These are phyloP conservation scores for Meriones psammophilus DNA, from an alignment of 2,797 vertebrate species.

Conservation along the genomic window DNA sequence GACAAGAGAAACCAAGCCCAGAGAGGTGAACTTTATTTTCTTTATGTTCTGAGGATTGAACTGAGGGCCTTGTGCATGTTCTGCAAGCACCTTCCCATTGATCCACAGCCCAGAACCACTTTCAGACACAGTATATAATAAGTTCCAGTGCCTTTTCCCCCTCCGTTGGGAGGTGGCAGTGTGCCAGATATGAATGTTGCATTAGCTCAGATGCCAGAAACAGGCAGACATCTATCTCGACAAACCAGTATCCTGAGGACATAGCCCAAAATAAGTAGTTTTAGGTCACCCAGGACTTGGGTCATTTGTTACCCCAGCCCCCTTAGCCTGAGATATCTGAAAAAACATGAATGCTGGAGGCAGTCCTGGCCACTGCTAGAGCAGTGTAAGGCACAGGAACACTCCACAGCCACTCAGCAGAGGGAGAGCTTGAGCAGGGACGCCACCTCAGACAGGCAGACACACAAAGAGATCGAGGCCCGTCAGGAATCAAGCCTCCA, in stretches of 20 bases:
- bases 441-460: neutral
- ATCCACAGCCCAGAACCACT: neutral
- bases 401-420: neutral
- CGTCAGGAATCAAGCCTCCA: neutral
- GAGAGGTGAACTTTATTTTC: neutral
- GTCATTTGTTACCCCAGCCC: neutral
- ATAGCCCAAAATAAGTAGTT: slow-evolving; percentile 31
- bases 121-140: neutral
- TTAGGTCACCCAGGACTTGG: neutral
- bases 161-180: neutral
- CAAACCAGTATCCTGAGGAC: neutral
- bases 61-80: neutral
- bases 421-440: neutral
- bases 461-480: neutral
- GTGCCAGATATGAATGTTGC: neutral
- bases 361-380: too few species aligned
- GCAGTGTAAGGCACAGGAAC: neutral
- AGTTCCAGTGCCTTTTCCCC: neutral
- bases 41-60: neutral
- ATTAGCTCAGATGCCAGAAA: neutral
- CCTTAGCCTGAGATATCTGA: neutral
- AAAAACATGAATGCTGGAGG: neutral
- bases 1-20: slow-evolving; percentile 27
- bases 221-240: neutral
- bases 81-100: neutral